phyloP scores from a whole-genome alignment of 64 coral and sea anemone genomes.

The Dendronephthya gigantea region DNA sequence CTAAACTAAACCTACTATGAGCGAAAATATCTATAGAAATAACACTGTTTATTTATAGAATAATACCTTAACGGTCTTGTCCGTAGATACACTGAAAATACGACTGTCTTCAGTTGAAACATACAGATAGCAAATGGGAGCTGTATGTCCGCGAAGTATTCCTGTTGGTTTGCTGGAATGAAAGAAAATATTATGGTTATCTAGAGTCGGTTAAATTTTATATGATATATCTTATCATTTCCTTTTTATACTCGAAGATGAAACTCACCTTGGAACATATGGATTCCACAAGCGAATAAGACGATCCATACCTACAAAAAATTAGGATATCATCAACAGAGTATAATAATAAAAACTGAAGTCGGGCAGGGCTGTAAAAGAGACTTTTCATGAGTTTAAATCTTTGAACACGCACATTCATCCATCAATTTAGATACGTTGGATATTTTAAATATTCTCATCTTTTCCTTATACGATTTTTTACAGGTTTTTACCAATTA shows the following conservation, averaged over 20 bases:
- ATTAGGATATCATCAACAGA: neutral
- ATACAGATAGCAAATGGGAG: constrained; percentile 91
- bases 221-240: neutral
- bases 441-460: no score
- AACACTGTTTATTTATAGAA: no score
- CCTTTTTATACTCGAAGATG: neutral
- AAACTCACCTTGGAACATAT: constrained; percentile 82
- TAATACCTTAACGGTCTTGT: constrained; percentile 92
- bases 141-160: constrained; percentile 80
- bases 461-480: no score
- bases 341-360: neutral
- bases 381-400: no score
- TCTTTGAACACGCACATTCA: no score
- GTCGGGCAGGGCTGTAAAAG: no score
- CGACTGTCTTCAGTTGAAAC: constrained; percentile 84
- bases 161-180: constrained; percentile 72
- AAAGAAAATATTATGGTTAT: neutral
- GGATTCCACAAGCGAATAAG: constrained; percentile 95
- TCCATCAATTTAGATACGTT: no score
- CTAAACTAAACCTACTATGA: no score
- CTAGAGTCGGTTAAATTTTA: neutral
- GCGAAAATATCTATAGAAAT: no score
- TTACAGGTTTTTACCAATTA: no score
- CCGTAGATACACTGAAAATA: constrained; percentile 89
- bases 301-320: constrained; percentile 79